Evolutionary conservation across 2,888 invertebrate genomes (phyloP).

Genomic region (Masnerella sp.): DNA sequence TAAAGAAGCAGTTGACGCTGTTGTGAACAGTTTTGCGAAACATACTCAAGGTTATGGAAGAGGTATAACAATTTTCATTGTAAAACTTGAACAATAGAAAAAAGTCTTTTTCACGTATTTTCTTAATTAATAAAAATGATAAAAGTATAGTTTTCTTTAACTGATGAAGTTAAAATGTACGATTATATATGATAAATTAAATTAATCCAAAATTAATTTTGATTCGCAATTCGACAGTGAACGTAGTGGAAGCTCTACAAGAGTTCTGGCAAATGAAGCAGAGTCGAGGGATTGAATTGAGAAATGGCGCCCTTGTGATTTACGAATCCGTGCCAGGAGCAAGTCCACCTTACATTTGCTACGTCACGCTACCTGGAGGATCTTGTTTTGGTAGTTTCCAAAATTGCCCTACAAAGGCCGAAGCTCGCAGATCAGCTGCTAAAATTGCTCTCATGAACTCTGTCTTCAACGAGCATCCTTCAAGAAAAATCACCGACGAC

Average conservation of each 20-base stretch:
- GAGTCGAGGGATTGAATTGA: constrained; percentile 89
- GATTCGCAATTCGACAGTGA: constrained; percentile 82
- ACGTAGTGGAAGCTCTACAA: constrained; percentile 96
- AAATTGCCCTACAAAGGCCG: constrained; percentile 97
- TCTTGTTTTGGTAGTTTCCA: constrained; percentile 97
- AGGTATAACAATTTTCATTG: too few relatives aligned
- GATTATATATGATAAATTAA: too few relatives aligned
- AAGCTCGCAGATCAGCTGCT: constrained; percentile 94
- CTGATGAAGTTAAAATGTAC: too few relatives aligned
- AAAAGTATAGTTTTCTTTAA: too few relatives aligned
- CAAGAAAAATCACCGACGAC: constrained; percentile 93
- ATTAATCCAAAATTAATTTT: constrained; percentile 50
- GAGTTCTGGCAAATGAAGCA: constrained; percentile 99
- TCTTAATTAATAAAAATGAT: too few relatives aligned
- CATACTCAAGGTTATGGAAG: constrained; percentile 85
- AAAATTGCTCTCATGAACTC: constrained; percentile 98
- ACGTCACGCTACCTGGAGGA: constrained; percentile 95
- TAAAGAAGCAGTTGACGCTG: constrained; percentile 85
- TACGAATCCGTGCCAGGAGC: constrained; percentile 96
- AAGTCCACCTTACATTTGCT: constrained; percentile 95
- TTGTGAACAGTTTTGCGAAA: constrained; percentile 86
- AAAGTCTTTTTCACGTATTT: too few relatives aligned
- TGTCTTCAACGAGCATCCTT: constrained; percentile 97
- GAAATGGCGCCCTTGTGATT: constrained; percentile 93
- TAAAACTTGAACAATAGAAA: too few relatives aligned